phyloP scores from a whole-genome alignment of 2,888 invertebrate species.

The Phasia obesa region DNA sequence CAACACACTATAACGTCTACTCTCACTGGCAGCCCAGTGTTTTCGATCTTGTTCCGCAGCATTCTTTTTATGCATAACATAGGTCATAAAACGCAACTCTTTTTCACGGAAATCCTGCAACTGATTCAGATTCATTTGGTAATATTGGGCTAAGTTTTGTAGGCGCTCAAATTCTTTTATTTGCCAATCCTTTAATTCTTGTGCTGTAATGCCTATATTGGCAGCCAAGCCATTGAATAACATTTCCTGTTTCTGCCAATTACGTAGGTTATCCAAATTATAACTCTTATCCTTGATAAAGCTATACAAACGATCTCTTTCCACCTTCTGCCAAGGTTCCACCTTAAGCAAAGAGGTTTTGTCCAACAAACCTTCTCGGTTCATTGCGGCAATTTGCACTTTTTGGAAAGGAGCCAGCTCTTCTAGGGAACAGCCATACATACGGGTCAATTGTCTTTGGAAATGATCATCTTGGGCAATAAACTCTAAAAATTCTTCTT shows the following conservation, averaged over 20 bases:
- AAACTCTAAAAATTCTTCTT: conserved; percentile 77
- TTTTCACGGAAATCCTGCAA: conserved; percentile 79
- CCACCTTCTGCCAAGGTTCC: conserved; percentile 77
- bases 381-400: conserved; percentile 74
- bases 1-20: conserved; percentile 72
- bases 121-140: conserved; percentile 76
- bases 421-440: conserved; percentile 74
- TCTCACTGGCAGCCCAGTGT: conserved; percentile 75
- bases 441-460: conserved; percentile 75
- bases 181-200: conserved; percentile 79
- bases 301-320: conserved; percentile 79
- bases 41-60: conserved; percentile 73
- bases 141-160: conserved; percentile 75
- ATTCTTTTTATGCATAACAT: conserved; percentile 77
- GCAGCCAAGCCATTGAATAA: conserved; percentile 74
- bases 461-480: conserved; percentile 75
- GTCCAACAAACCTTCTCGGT: conserved; percentile 76
- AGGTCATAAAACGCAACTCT: conserved; percentile 76
- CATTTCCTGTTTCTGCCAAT: conserved; percentile 78
- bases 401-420: conserved; percentile 77
- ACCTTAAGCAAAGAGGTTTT: conserved; percentile 74
- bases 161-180: conserved; percentile 77
- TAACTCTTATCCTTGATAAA: conserved; percentile 79
- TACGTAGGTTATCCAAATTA: conserved; percentile 74
- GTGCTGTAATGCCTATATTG: conserved; percentile 74